Percentiles rank a stretch among this genome's conserved stretches.
phyloP scores from a whole-genome alignment of 2,797 vertebrate species.

The Danio kyathit region DNA sequence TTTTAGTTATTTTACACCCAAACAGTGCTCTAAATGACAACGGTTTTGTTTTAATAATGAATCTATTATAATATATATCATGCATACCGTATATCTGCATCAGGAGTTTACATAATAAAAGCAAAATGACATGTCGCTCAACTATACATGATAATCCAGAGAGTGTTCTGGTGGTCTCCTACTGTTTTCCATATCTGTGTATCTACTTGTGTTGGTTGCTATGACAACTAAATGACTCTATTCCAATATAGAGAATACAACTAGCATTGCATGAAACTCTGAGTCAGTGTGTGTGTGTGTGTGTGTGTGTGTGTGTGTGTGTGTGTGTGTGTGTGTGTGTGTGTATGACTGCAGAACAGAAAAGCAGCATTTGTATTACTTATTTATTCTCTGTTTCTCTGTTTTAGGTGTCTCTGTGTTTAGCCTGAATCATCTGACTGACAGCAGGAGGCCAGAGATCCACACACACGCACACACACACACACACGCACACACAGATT shows the following conservation, averaged over 20 bases:
- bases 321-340: no score
- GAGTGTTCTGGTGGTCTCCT: no score
- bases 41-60: no score
- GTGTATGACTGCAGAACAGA: neutral
- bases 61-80: no score
- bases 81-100: no score
- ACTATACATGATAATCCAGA: no score
- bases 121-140: no score
- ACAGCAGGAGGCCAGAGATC: conserved; percentile 1
- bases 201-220: neutral
- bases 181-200: no score
- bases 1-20: no score
- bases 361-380: neutral
- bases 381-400: neutral
- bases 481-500: no score
- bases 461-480: neutral
- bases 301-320: neutral
- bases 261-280: neutral
- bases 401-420: conserved; percentile 40
- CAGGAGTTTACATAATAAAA: no score
- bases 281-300: neutral
- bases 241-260: neutral
- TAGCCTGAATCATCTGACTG: conserved; percentile 27
- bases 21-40: no score
- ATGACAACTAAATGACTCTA: neutral